Evolutionary conservation across 2,888 invertebrate species (phyloP), one percentile per base, ranked within the genome.

Genomic region (Aspidiotus destructor): DNA sequence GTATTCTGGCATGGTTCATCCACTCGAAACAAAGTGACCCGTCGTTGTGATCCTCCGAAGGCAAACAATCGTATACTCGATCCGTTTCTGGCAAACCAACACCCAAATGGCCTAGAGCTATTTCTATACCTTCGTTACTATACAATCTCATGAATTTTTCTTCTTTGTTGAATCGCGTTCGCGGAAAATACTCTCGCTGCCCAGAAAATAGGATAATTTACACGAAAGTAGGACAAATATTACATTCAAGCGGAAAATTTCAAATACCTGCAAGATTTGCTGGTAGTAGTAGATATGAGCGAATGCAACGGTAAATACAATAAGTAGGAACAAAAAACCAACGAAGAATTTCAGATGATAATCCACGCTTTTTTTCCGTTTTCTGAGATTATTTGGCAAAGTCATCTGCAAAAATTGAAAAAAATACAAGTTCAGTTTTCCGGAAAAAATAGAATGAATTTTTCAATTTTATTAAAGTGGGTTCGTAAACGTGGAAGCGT

Each of bases 241-340:
- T 28, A 28, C 28, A 28, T 28, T 28, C 28, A 28, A 28, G 28
- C 1, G 28, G 28, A 28, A 3, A 5, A 28, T 28, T 28, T 28
- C 5, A 28, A 28, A 28, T 74, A 77, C 78, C 75, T 78, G 88
- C 41, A 88, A 78, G 0, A 92, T 85, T 76, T 92, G 87, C 74
- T 87, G 88, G 71, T 89, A 87, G 77, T 92, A 92, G 70, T 90
- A 83, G 1, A 89, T 84, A 75, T 92, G 90, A 0, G 92, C 89
- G 75, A 91, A 87, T 0, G 87, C 87, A 17, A 92, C 87, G 76
- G 92, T 83, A 76, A 91, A 88, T 0, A 88, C 85, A 41, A 92
- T 85, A 28, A 87, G 85, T 1, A 92, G 81, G 75, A 92, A 92
- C 75, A 92, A 82, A 62, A 91, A 83, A 0, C 84, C 84, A 0